phyloP scores from a whole-genome alignment of 2,888 invertebrate genomes.

The Stenoptilia bipunctidactyla region DNA sequence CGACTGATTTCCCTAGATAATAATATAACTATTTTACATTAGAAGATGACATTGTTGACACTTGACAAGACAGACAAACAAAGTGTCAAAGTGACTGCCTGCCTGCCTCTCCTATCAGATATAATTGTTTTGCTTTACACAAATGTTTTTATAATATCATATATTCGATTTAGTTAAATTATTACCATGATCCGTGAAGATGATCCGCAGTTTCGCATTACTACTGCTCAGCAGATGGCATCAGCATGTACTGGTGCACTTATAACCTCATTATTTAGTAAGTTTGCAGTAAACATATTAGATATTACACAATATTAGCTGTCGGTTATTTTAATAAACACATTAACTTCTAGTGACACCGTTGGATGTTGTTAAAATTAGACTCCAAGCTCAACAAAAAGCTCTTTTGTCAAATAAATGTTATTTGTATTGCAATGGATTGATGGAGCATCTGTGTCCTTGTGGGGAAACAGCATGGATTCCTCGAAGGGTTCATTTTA shows the following conservation, averaged over 20 bases:
- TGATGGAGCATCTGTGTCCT: constrained; percentile 97
- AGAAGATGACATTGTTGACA: too few relatives aligned
- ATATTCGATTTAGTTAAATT: constrained; percentile 1
- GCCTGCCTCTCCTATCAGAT: too few relatives aligned
- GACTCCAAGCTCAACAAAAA: constrained; percentile 95
- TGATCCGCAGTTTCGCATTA: constrained; percentile 83
- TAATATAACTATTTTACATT: too few relatives aligned
- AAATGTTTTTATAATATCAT: too few relatives aligned
- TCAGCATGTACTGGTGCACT: constrained; percentile 91
- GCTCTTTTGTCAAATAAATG: constrained; percentile 86
- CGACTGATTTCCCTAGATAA: too few relatives aligned
- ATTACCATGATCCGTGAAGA: constrained; percentile 69
- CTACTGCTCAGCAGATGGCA: constrained; percentile 85
- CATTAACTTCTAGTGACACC: constrained; percentile 89
- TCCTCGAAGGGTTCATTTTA: constrained; percentile 78
- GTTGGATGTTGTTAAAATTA: constrained; percentile 98
- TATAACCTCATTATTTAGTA: constrained; percentile 90
- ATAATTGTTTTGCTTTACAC: too few relatives aligned
- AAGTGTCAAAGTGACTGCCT: too few relatives aligned
- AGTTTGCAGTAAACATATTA: constrained; percentile 26
- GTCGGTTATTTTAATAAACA: neutral
- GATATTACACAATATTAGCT: neutral
- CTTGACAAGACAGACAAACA: too few relatives aligned
- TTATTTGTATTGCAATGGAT: constrained; percentile 96
- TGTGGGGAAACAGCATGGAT: constrained; percentile 79